Percentiles rank a stretch among this genome's conserved stretches.
Conservation (phyloP, 2,888 invertebrate genomes). For the Cybosia mesomella region DNA sequence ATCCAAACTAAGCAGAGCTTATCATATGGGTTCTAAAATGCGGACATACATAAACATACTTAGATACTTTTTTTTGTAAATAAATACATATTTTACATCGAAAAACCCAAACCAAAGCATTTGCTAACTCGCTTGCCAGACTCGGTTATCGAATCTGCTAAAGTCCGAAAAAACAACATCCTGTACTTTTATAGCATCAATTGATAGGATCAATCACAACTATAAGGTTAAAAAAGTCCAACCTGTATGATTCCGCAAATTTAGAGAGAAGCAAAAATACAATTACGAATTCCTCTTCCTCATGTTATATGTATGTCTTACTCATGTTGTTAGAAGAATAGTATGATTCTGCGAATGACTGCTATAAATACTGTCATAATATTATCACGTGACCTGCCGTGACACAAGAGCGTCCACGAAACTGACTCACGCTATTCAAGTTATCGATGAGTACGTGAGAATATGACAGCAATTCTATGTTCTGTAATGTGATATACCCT, state of each 20-base stretch:
- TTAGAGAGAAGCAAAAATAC: not conserved
- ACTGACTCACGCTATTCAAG: constrained; percentile 22
- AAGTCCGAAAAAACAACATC: too few species aligned
- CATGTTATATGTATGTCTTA: not conserved
- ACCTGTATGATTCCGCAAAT: not conserved
- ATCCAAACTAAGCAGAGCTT: too few species aligned
- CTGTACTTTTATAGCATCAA: too few species aligned
- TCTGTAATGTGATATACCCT: constrained; percentile 14
- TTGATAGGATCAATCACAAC: too few species aligned
- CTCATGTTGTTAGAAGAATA: not conserved
- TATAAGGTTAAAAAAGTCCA: too few species aligned
- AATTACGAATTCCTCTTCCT: not conserved
- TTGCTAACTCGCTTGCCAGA: too few species aligned
- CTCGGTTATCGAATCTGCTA: too few species aligned
- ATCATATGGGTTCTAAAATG: too few species aligned
- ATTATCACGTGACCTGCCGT: not conserved
- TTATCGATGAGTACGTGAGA: constrained; percentile 37
- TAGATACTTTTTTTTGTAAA: too few species aligned
- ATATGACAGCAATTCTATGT: constrained; percentile 10
- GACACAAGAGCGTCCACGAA: constrained; percentile 11
- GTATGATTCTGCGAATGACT: not conserved
- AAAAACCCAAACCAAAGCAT: too few species aligned
- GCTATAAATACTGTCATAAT: not conserved
- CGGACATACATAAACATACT: too few species aligned
- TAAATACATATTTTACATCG: too few species aligned